Evolutionary conservation across 37 sponge, comb jelly and placozoan species (phyloP).

Genomic region (Aplysina aerophoba): DNA sequence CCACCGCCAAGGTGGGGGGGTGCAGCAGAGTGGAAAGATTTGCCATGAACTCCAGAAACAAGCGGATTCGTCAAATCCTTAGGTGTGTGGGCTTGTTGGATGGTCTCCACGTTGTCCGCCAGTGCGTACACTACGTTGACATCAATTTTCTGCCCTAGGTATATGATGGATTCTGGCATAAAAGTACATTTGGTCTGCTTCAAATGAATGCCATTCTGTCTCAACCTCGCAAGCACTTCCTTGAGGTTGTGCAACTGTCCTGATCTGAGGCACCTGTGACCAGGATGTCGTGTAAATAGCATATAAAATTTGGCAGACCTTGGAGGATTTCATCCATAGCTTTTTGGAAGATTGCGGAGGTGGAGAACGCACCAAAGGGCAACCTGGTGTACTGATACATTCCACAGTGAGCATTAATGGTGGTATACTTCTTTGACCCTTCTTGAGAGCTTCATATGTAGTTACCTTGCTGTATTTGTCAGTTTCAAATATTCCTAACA

Average conservation of each 20-base stretch:
- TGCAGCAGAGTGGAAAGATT: slow-evolving; percentile 31
- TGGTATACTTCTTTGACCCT: too few species aligned
- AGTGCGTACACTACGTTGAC: slow-evolving; percentile 32
- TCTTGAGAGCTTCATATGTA: too few species aligned
- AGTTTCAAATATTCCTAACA: too few species aligned
- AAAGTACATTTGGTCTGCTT: slow-evolving; percentile 34
- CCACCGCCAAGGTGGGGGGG: slow-evolving; percentile 50
- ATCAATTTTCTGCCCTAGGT: slow-evolving; percentile 41
- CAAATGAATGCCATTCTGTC: background rate
- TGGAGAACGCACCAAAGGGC: slow-evolving; percentile 43
- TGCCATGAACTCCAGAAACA: slow-evolving; percentile 45
- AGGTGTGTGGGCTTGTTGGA: slow-evolving; percentile 38
- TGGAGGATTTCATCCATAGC: slow-evolving; percentile 44
- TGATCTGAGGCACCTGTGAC: slow-evolving; percentile 28
- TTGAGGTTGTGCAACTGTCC: slow-evolving; percentile 38
- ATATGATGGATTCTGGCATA: slow-evolving; percentile 17
- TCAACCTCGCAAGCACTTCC: slow-evolving; percentile 21
- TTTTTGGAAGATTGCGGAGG: slow-evolving; percentile 39
- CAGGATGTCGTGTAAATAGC: slow-evolving; percentile 37
- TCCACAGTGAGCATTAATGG: background rate
- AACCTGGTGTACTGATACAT: slow-evolving; percentile 2
- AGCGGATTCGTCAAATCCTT: slow-evolving; percentile 32
- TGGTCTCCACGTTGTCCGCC: slow-evolving; percentile 32
- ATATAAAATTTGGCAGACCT: slow-evolving; percentile 32
- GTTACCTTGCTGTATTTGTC: too few species aligned